Evolutionary conservation across 2,113 vertebrate genomes (phyloP), one percentile per base, ranked within the genome.

Genomic region (Dipodomys stephensi): DNA sequence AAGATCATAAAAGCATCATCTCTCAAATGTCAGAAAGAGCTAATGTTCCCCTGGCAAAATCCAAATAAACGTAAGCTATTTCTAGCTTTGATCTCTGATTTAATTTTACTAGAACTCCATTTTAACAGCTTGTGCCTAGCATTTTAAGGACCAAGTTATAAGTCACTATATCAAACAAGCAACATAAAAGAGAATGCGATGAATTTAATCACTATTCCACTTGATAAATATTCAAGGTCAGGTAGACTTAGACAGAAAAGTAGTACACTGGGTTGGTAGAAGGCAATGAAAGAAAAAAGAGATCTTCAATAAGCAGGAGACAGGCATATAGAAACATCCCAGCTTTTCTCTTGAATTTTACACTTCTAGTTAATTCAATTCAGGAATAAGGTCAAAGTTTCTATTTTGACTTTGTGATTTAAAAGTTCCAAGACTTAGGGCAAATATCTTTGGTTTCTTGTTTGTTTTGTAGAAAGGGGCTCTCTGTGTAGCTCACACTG

Each of bases 21-120:
- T 97, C 96, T 96, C 89, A 96, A 95, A 92, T 78, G 87, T 83
- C 93, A 32, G 68, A 97, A 95, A 95, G 96, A 96, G 64, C 88
- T 89, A 95, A 94, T 83, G 44, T 78, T 93, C 6, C 68, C 80
- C 28, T 92, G 28, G 94, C 69, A 76, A 76, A 98, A 96, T 95
- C 71, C 88, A 95, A 96, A 97, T 92, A 96, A 97, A 94, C 2
- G 0, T 77, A 89, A 95, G 46, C 46, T 91, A 96, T 97, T 96
- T 97, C 90, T 77, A 96, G 79, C 65, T 98, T 92, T 96, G 93
- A 94, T 95, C 76, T 92, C n/a, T 89, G n/a, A 64, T 94, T 97
- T 97, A 97, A 91, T 97, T 98, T 98, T 95, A 62, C 49, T 93
- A 88, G 13, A 69, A 79, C 71, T 62, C 90, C 87, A 76, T 96